A percentile compares a stretch with the other conserved stretches of the same genome.
phyloP scores from a whole-genome alignment of 2,113 vertebrate genomes.

The Strix aluco region DNA sequence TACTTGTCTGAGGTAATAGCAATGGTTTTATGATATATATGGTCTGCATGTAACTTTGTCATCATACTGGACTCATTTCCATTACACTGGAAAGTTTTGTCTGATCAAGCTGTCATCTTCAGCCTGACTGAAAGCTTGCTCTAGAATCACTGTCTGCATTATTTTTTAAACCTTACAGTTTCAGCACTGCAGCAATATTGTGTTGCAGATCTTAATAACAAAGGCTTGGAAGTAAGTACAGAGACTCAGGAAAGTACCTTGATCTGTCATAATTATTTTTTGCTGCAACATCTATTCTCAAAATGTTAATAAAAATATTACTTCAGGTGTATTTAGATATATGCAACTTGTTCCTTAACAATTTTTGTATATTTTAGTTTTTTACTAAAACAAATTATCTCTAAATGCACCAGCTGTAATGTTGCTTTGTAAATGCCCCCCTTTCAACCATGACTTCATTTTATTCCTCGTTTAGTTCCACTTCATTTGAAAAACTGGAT shows the following conservation, averaged over 20 bases:
- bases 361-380: rapidly evolving
- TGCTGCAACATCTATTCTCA: neutral
- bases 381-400: neutral
- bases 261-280: neutral
- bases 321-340: neutral
- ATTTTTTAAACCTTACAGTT: neutral
- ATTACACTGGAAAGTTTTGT: neutral
- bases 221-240: neutral
- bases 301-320: neutral
- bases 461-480: neutral
- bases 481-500: neutral
- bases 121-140: neutral
- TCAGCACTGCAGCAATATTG: neutral
- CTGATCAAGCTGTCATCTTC: neutral
- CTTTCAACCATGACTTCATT: neutral
- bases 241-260: neutral
- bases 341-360: neutral
- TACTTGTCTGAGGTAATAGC: neutral
- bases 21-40: neutral
- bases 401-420: neutral
- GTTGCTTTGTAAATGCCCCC: neutral
- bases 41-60: neutral
- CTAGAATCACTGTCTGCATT: neutral
- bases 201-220: neutral
- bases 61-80: neutral